phyloP scores from a whole-genome alignment of 2,888 invertebrate genomes.

The Sarcophaga rosellei region DNA sequence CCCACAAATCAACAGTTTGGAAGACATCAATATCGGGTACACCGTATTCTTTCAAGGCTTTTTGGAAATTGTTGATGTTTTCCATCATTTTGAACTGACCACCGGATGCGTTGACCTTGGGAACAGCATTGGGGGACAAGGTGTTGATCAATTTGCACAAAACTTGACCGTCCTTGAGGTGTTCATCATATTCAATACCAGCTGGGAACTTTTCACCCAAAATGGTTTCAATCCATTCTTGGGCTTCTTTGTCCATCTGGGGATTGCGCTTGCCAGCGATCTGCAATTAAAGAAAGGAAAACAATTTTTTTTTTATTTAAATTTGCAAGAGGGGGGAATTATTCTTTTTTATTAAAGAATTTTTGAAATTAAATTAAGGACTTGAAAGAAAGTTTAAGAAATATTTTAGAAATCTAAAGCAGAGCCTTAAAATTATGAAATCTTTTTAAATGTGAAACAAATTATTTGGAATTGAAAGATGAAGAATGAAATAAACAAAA shows the following conservation, averaged over 20 bases:
- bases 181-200: slow-evolving; percentile 91
- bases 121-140: slow-evolving; percentile 91
- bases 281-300: slow-evolving; percentile 81
- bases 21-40: slow-evolving; percentile 95
- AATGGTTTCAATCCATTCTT: slow-evolving; percentile 95
- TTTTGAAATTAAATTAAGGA: background rate
- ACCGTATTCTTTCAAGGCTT: slow-evolving; percentile 92
- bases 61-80: slow-evolving; percentile 96
- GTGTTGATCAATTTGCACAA: slow-evolving; percentile 98
- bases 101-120: slow-evolving; percentile 95
- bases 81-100: slow-evolving; percentile 99
- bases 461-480: too few relatives aligned
- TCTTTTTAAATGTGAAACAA: too few relatives aligned
- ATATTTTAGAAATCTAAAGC: too few relatives aligned
- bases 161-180: slow-evolving; percentile 94
- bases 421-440: too few relatives aligned
- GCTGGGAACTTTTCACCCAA: slow-evolving; percentile 94
- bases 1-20: slow-evolving; percentile 98
- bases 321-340: too few relatives aligned
- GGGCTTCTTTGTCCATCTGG: slow-evolving; percentile 92
- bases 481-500: too few relatives aligned
- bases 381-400: too few relatives aligned
- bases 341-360: background rate
- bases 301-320: too few relatives aligned
- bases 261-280: slow-evolving; percentile 92